Conservation (phyloP, 2,113 vertebrate species). For the Chloroceryle aenea region DNA sequence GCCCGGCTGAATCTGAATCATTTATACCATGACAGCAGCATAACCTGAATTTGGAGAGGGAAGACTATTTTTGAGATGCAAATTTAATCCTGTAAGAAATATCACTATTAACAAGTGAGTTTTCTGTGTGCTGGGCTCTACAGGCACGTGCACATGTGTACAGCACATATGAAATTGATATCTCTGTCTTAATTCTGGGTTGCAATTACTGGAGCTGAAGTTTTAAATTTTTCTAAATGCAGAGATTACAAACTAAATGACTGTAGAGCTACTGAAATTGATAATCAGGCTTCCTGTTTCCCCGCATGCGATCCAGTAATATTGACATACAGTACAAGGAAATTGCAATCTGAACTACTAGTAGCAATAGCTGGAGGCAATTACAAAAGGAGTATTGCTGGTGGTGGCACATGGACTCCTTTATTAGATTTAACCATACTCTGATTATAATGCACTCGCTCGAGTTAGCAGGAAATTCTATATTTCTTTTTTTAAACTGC, state of each 20-base stretch:
- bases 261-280: slow-evolving; percentile 35
- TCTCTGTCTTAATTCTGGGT: neutral
- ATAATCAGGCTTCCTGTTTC: slow-evolving; percentile 59
- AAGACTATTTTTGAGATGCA: neutral
- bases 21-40: neutral
- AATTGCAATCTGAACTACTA: slow-evolving; percentile 62
- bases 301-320: slow-evolving; percentile 29
- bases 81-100: neutral
- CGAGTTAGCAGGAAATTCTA: neutral
- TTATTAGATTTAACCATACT: slow-evolving; percentile 19
- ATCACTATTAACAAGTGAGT: neutral
- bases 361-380: slow-evolving; percentile 70
- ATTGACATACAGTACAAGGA: slow-evolving; percentile 53
- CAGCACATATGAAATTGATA: slow-evolving; percentile 1
- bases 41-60: neutral
- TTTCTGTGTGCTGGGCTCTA: neutral
- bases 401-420: slow-evolving; percentile 19
- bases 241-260: neutral
- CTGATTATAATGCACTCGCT: neutral
- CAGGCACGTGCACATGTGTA: rapidly evolving
- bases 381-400: slow-evolving; percentile 41
- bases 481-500: neutral
- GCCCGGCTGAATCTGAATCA: neutral
- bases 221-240: slow-evolving; percentile 7
- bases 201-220: slow-evolving; percentile 25